Conservation (phyloP, 2,113 vertebrate species). For the Bettongia penicillata region DNA sequence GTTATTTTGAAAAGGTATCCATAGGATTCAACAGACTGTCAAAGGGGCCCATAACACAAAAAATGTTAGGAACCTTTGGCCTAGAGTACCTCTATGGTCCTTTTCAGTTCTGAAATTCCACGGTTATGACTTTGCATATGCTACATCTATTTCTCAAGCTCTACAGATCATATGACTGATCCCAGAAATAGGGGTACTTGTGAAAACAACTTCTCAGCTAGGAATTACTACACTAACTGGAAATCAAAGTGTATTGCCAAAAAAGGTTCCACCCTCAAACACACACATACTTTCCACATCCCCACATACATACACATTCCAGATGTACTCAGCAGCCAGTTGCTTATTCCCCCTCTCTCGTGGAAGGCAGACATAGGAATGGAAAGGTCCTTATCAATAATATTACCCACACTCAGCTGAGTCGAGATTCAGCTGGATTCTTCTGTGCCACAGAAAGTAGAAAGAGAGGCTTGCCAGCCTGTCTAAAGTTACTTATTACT, state of each 20-base stretch:
- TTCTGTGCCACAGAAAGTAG: not conserved
- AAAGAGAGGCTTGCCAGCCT: not conserved
- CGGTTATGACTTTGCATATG: not conserved
- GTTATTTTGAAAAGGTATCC: not conserved
- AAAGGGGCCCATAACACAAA: not conserved
- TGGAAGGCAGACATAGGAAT: not conserved
- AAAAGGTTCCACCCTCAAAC: not conserved
- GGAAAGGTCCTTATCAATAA: not conserved
- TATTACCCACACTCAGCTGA: not conserved
- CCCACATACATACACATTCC: not conserved
- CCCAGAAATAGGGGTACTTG: not conserved
- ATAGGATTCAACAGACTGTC: not conserved
- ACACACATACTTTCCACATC: not conserved
- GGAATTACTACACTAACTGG: not conserved
- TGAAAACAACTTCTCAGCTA: slow-evolving; percentile 8
- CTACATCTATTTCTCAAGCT: not conserved
- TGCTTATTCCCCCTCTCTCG: not conserved
- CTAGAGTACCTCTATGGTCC: not conserved
- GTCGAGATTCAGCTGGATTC: not conserved
- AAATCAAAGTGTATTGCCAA: not conserved
- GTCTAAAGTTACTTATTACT: not conserved
- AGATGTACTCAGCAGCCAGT: not conserved
- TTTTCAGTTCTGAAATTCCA: not conserved
- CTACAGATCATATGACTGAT: slow-evolving; percentile 6
- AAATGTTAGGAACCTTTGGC: not conserved